Percentiles rank a stretch among this genome's conserved stretches.
These are phyloP conservation scores for Sebastes fasciatus DNA, from an alignment of 2,113 vertebrate species.

Conservation along the genomic window DNA sequence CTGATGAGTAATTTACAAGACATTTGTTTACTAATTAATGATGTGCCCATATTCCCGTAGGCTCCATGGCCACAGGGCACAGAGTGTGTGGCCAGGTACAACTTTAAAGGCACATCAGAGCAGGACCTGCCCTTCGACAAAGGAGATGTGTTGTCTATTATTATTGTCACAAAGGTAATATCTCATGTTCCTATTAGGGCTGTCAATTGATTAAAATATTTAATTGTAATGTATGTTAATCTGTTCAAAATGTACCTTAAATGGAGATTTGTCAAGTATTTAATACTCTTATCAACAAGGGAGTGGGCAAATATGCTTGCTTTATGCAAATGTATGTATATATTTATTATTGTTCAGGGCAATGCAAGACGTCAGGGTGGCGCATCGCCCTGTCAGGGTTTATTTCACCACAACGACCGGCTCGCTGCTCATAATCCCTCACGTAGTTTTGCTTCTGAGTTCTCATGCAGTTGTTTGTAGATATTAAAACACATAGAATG, in stretches of 20 bases:
- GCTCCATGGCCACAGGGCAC: conserved; percentile 92
- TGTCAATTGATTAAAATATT: not conserved
- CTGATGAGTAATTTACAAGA: not conserved
- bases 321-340: too few relatives aligned
- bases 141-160: conserved; percentile 95
- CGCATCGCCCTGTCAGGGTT: too few relatives aligned
- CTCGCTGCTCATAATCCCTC: too few relatives aligned
- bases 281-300: too few relatives aligned
- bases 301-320: too few relatives aligned
- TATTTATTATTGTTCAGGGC: too few relatives aligned
- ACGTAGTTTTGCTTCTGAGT: conserved; percentile 1
- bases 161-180: conserved; percentile 93
- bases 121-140: conserved; percentile 97
- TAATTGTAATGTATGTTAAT: too few relatives aligned
- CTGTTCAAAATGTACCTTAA: too few relatives aligned
- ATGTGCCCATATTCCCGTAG: conserved; percentile 41
- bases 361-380: too few relatives aligned
- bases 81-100: conserved; percentile 97
- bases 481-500: not conserved
- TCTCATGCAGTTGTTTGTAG: not conserved
- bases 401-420: too few relatives aligned
- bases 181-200: not conserved
- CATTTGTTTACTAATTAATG: conserved; percentile 5
- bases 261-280: too few relatives aligned
- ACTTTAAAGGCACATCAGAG: conserved; percentile 92